Percentiles rank a stretch among this genome's conserved stretches.
phyloP scores from a whole-genome alignment of 2,888 invertebrate genomes.

The Heliconius charithonia region DNA sequence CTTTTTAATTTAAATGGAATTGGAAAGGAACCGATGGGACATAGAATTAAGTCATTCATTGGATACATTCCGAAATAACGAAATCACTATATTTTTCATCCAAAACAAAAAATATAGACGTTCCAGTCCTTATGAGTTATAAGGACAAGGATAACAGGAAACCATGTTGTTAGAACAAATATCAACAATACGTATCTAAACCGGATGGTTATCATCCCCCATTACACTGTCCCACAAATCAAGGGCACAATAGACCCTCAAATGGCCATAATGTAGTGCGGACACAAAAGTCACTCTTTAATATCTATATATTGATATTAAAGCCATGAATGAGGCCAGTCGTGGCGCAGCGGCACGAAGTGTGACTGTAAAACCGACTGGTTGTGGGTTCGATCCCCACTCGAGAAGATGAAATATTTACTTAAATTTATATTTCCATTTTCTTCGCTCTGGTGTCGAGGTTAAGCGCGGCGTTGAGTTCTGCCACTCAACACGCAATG shows the following conservation, averaged over 20 bases:
- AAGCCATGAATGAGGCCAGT: no score
- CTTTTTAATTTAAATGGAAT: no score
- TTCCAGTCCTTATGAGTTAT: neutral
- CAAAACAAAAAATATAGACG: neutral
- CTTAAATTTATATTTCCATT: no score
- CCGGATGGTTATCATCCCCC: slow-evolving; percentile 20
- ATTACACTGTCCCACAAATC: slow-evolving; percentile 55
- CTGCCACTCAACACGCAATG: no score
- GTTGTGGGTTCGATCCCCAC: no score
- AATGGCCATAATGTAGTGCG: slow-evolving; percentile 51
- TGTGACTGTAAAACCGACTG: no score
- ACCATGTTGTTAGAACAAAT: neutral
- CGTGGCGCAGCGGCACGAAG: no score
- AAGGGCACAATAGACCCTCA: slow-evolving; percentile 54
- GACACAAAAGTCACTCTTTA: slow-evolving; percentile 56
- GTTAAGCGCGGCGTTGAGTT: no score
- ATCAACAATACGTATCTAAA: slow-evolving; percentile 3
- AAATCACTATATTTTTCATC: neutral
- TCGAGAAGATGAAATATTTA: no score
- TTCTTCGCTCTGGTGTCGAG: no score
- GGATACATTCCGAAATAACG: neutral
- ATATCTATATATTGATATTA: slow-evolving; percentile 57
- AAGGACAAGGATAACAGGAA: neutral
- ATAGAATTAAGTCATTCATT: no score
- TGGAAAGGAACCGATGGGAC: no score